phyloP scores from a whole-genome alignment of 2,888 invertebrate genomes.

The Ectemnius cavifrons region DNA sequence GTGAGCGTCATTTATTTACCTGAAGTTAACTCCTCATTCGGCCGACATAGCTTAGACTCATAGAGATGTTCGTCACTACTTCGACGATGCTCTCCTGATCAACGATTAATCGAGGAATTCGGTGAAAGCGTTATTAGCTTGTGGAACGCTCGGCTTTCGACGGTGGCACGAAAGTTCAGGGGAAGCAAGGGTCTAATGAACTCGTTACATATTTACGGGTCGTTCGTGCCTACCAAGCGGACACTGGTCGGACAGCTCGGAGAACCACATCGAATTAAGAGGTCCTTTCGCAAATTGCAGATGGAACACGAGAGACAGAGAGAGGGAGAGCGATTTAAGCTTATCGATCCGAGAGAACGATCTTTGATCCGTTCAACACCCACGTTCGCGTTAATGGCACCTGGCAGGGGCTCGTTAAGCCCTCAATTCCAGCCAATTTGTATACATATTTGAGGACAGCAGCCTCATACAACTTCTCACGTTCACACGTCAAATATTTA shows the following conservation, averaged over 20 bases:
- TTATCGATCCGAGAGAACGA: conserved; percentile 58
- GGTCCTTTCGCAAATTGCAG: conserved; percentile 61
- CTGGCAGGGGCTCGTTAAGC: conserved; percentile 41
- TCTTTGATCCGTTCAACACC: conserved; percentile 56
- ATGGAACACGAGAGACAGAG: conserved; percentile 53
- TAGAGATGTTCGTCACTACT: conserved; percentile 33
- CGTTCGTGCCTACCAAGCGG: conserved; percentile 57
- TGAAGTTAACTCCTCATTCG: conserved; percentile 45
- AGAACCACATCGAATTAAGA: conserved; percentile 63
- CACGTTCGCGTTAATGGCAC: conserved; percentile 47
- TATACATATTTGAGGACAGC: conserved; percentile 7
- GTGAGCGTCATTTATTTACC: conserved; percentile 24
- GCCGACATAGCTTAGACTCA: conserved; percentile 16
- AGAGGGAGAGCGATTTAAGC: conserved; percentile 56
- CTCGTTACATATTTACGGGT: conserved; percentile 67
- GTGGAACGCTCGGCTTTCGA: conserved; percentile 49
- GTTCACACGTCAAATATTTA: conserved; percentile 1
- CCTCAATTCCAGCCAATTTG: conserved; percentile 45
- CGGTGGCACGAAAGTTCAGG: conserved; percentile 59
- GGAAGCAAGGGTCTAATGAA: conserved; percentile 60
- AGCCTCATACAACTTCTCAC: not conserved
- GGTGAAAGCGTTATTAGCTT: conserved; percentile 60
- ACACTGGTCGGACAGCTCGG: conserved; percentile 34
- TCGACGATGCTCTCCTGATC: conserved; percentile 28
- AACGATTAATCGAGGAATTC: conserved; percentile 58